A percentile compares a stretch with the other conserved stretches of the same genome.
Evolutionary conservation across 2,113 vertebrate genomes (phyloP).

Genomic region (Psilopsiagon aymara): DNA sequence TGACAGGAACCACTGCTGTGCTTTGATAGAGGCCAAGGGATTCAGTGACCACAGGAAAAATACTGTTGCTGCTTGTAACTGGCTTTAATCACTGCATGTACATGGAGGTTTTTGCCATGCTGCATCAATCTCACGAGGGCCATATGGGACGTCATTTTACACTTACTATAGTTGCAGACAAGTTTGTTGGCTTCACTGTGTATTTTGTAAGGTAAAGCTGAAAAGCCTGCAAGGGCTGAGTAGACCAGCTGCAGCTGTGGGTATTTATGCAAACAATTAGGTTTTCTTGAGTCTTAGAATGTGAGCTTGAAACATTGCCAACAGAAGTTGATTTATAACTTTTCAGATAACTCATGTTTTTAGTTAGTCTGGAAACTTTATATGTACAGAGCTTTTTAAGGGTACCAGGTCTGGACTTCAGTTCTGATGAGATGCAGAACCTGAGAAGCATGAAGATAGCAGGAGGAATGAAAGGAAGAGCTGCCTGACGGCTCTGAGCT

Average conservation of each 20-base stretch:
- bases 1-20: background rate
- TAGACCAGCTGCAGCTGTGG: background rate
- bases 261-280: background rate
- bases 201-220: background rate
- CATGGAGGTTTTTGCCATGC: background rate
- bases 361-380: background rate
- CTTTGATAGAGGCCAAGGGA: fast-evolving
- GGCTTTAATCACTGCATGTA: background rate
- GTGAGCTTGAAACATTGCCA: background rate
- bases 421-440: background rate
- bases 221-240: background rate
- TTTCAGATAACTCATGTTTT: background rate
- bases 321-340: background rate
- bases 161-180: background rate
- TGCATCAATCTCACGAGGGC: background rate
- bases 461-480: background rate
- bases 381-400: background rate
- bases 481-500: background rate
- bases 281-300: background rate
- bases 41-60: background rate
- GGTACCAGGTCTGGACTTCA: background rate
- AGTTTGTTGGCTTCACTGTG: background rate
- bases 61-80: background rate
- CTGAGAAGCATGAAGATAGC: background rate
- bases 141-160: background rate